Percentiles rank a stretch among this genome's conserved stretches.
phyloP scores from a whole-genome alignment of 2,797 vertebrate species.

The Natrix natrix region DNA sequence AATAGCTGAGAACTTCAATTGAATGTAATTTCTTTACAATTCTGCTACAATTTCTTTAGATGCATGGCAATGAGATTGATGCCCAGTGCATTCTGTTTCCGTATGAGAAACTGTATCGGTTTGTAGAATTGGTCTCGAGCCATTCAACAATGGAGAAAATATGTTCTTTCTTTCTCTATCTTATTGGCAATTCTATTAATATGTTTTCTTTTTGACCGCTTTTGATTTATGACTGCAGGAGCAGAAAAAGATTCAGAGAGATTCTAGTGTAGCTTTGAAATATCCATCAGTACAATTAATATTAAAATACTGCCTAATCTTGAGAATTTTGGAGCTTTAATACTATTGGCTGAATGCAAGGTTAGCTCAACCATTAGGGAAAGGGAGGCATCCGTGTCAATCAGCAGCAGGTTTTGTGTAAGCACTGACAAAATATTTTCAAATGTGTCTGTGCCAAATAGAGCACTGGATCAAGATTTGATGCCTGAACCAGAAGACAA shows the following conservation, averaged over 20 bases:
- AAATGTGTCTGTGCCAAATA: background rate
- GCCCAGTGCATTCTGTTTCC: background rate
- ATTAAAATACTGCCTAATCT: background rate
- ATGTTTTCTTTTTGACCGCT: slow-evolving; percentile 19
- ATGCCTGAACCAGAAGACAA: background rate
- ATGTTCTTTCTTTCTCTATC: background rate
- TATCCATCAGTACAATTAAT: background rate
- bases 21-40: background rate
- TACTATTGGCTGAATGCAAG: background rate
- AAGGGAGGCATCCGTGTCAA: background rate
- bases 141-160: slow-evolving; percentile 23
- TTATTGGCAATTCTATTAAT: slow-evolving; percentile 22
- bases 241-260: background rate
- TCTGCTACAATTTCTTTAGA: slow-evolving; percentile 3
- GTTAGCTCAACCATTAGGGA: background rate
- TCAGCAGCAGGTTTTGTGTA: background rate
- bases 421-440: background rate
- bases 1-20: slow-evolving; percentile 13
- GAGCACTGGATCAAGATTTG: background rate
- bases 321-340: background rate
- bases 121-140: slow-evolving; percentile 22
- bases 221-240: slow-evolving; percentile 51
- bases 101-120: background rate
- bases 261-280: slow-evolving; percentile 32
- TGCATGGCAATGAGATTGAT: background rate